Conservation (phyloP, 2,113 vertebrate species). For the Sinocyclocheilus maitianheensis region DNA sequence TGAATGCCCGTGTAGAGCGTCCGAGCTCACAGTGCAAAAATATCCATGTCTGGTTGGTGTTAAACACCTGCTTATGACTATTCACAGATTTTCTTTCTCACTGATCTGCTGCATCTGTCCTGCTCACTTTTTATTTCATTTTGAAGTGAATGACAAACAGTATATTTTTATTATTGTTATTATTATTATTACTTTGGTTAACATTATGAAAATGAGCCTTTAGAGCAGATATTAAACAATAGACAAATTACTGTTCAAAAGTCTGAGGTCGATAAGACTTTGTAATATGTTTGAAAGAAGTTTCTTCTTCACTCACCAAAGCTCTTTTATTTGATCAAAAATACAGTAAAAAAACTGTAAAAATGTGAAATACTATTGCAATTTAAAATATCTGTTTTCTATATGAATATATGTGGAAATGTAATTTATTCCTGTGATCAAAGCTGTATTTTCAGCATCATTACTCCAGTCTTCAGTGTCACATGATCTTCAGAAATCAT, state of each 20-base stretch:
- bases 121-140: neutral
- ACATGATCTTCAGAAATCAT: neutral
- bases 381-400: neutral
- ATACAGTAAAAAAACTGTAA: neutral
- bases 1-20: neutral
- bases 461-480: neutral
- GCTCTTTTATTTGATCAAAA: neutral
- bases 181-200: neutral
- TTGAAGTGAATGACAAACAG: neutral
- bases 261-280: too few relatives aligned
- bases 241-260: too few relatives aligned
- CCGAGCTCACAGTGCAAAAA: neutral
- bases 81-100: conserved; percentile 15
- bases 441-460: neutral
- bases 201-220: neutral
- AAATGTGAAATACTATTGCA: neutral
- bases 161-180: neutral
- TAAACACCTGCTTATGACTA: conserved; percentile 28
- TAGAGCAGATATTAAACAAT: neutral
- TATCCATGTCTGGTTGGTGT: conserved; percentile 15
- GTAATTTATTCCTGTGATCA: neutral
- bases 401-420: neutral
- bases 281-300: neutral
- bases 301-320: neutral
- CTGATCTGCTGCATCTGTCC: neutral